A percentile compares a stretch with the other conserved stretches of the same genome.
Evolutionary conservation across 2,797 vertebrate genomes (phyloP).

Genomic region (Acrossocheilus fasciatus): DNA sequence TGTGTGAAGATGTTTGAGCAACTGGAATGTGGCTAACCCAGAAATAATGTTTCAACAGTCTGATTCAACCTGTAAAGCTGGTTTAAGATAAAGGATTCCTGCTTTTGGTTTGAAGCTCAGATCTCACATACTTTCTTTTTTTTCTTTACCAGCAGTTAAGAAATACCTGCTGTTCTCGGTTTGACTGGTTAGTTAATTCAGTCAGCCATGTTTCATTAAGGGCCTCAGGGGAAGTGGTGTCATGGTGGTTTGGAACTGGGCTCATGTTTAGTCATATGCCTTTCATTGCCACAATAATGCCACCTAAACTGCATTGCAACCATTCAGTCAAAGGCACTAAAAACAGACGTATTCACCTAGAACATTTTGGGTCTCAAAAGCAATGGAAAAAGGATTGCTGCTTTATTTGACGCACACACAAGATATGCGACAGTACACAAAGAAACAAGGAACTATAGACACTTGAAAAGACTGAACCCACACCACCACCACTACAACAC

Average conservation of each 20-base stretch:
- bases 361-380: neutral
- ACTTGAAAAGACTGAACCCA: neutral
- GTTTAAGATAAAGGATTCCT: neutral
- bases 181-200: neutral
- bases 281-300: neutral
- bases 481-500: neutral
- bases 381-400: neutral
- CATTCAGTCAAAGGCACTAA: neutral
- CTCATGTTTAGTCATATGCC: slow-evolving; percentile 5
- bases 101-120: neutral
- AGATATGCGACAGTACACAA: neutral
- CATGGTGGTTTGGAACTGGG: neutral
- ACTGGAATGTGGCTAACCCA: neutral
- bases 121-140: neutral
- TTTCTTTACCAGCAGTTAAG: neutral
- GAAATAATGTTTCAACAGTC: neutral
- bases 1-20: neutral
- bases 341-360: neutral
- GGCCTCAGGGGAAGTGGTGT: neutral
- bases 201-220: neutral
- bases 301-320: neutral
- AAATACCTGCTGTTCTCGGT: neutral
- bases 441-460: neutral
- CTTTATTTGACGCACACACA: neutral
- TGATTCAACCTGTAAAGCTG: neutral